Conservation (phyloP, 2,797 vertebrate species). For the Merluccius polli region DNA sequence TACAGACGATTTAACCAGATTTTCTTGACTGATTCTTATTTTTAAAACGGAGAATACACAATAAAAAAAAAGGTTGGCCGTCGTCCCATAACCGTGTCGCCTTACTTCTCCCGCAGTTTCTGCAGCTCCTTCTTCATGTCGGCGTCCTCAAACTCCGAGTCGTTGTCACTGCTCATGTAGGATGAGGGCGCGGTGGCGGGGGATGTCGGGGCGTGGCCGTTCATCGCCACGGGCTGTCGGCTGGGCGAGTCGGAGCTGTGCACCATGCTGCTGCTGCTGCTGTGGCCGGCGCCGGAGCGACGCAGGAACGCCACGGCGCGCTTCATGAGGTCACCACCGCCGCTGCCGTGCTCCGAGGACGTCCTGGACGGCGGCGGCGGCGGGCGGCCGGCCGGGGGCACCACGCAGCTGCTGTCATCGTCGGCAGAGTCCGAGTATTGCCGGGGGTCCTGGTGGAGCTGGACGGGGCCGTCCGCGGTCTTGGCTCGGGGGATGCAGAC, state of each 20-base stretch:
- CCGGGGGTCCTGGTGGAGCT: constrained; percentile 51
- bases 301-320: constrained; percentile 87
- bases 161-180: constrained; percentile 96
- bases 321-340: constrained; percentile 86
- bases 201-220: constrained; percentile 63
- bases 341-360: constrained; percentile 72
- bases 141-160: constrained; percentile 94
- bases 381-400: constrained; percentile 47
- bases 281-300: constrained; percentile 74
- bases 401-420: constrained; percentile 69
- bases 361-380: constrained; percentile 58
- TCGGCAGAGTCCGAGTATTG: constrained; percentile 81
- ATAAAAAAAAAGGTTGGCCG: not conserved
- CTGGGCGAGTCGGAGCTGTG: constrained; percentile 78
- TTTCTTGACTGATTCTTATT: not conserved
- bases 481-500: constrained; percentile 76
- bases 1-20: not conserved
- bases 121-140: constrained; percentile 95
- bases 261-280: constrained; percentile 67
- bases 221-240: constrained; percentile 68
- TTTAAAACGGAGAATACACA: not conserved
- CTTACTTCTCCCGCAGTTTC: constrained; percentile 92
- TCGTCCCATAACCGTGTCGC: not conserved
- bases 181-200: constrained; percentile 71
- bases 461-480: constrained; percentile 73